phyloP scores from a whole-genome alignment of 1,140 invertebrate genomes.

The Stegodyphus dumicola region DNA sequence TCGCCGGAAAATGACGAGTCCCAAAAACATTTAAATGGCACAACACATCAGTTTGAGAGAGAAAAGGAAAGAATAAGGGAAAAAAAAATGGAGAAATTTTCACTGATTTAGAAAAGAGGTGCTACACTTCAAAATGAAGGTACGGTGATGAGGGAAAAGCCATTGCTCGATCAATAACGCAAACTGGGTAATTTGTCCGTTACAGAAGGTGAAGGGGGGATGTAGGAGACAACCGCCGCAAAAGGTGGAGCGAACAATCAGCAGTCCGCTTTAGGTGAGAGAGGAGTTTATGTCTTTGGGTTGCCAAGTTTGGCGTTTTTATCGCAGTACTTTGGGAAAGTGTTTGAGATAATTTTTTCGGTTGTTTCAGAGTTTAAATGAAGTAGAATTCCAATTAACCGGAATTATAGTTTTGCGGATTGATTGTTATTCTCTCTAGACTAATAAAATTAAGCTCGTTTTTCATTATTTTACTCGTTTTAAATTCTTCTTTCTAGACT shows the following conservation, averaged over 20 bases:
- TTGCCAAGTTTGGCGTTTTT: conserved; percentile 11
- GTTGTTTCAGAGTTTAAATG: too few relatives aligned
- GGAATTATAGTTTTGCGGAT: too few relatives aligned
- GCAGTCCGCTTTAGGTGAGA: conserved; percentile 51
- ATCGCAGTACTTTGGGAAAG: neutral
- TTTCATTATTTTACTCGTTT: too few relatives aligned
- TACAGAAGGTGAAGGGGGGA: conserved; percentile 16
- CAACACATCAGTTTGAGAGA: neutral
- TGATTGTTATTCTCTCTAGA: too few relatives aligned
- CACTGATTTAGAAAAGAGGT: conserved; percentile 18
- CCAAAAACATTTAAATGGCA: conserved; percentile 33
- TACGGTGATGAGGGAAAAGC: conserved; percentile 51
- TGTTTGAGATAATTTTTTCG: too few relatives aligned
- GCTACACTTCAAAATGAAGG: neutral
- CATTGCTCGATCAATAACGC: conserved; percentile 57
- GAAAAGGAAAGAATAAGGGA: neutral
- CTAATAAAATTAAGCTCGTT: too few relatives aligned
- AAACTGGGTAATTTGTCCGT: conserved; percentile 57
- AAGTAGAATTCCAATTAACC: too few relatives aligned
- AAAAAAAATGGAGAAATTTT: conserved; percentile 9
- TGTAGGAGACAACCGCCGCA: neutral
- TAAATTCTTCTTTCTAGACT: too few relatives aligned
- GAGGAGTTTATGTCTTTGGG: conserved; percentile 22
- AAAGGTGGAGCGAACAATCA: conserved; percentile 49
- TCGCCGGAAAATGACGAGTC: conserved; percentile 26